Conservation (phyloP, 2,797 vertebrate genomes). For the Heliangelus exortis region DNA sequence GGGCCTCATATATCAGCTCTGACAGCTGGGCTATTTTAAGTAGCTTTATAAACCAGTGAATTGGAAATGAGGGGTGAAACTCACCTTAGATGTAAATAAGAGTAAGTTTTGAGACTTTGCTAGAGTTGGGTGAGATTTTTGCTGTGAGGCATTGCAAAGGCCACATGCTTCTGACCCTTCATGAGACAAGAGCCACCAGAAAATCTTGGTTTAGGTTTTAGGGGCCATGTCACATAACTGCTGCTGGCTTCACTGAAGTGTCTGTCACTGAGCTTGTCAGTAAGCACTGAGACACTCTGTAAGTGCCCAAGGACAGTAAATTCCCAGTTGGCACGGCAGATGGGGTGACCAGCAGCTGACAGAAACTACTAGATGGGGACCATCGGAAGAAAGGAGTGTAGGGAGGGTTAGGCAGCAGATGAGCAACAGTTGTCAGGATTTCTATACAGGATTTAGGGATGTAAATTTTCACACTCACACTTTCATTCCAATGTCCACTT, state of each 20-base stretch:
- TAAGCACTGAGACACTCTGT: not conserved
- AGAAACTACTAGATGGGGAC: not conserved
- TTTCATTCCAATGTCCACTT: not conserved
- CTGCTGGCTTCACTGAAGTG: not conserved
- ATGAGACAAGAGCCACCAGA: not conserved
- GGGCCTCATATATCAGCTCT: not conserved
- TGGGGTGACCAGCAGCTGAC: not conserved
- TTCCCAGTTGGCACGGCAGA: not conserved
- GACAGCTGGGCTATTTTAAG: constrained; percentile 15
- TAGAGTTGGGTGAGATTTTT: not conserved
- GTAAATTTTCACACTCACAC: not conserved
- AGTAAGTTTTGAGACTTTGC: not conserved
- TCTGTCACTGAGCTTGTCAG: not conserved
- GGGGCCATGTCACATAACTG: not conserved
- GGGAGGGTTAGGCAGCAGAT: not conserved
- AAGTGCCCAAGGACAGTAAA: not conserved
- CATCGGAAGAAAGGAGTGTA: not conserved
- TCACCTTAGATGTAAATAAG: not conserved
- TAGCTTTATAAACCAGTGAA: not conserved
- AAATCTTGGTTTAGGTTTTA: not conserved
- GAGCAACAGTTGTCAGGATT: not conserved
- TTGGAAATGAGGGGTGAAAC: not conserved
- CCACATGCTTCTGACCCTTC: not conserved
- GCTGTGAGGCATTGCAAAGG: not conserved
- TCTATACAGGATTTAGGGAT: not conserved